These are phyloP conservation scores for Lithophane socia DNA, from an alignment of 2,888 invertebrate genomes.

Conservation along the genomic window DNA sequence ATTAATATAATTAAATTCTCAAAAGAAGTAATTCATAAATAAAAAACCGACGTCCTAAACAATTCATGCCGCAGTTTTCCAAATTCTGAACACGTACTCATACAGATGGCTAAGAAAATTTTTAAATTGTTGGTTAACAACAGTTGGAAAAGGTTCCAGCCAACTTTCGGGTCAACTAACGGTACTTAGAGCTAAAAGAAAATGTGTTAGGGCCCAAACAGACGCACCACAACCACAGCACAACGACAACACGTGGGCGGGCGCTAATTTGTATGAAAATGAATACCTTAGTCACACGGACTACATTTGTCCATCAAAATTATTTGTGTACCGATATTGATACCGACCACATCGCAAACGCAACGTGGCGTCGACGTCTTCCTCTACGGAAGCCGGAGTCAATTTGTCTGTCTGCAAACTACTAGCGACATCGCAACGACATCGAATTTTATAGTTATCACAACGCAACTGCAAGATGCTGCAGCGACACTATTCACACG, in stretches of 20 bases:
- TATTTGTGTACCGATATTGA: background rate
- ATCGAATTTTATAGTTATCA: too few relatives aligned
- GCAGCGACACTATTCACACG: background rate
- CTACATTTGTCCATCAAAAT: background rate
- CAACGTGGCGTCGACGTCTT: background rate
- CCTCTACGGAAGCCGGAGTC: background rate
- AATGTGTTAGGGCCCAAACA: slow-evolving; percentile 22
- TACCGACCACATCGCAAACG: background rate
- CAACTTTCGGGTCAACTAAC: slow-evolving; percentile 43
- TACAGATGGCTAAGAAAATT: slow-evolving; percentile 32
- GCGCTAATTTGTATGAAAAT: background rate
- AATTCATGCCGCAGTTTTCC: background rate
- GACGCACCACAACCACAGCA: background rate
- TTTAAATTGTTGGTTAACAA: slow-evolving; percentile 40
- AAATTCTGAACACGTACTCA: slow-evolving; percentile 45
- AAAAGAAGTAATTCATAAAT: background rate
- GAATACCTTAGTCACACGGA: background rate
- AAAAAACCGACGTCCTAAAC: background rate
- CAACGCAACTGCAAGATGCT: background rate
- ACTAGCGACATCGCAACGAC: background rate
- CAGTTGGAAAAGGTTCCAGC: slow-evolving; percentile 4
- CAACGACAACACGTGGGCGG: background rate
- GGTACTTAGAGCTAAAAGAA: slow-evolving; percentile 34
- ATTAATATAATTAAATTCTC: background rate
- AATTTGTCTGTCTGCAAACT: background rate